Conservation (phyloP, 2,888 invertebrate genomes). For the Caenorhabditis sinica region DNA sequence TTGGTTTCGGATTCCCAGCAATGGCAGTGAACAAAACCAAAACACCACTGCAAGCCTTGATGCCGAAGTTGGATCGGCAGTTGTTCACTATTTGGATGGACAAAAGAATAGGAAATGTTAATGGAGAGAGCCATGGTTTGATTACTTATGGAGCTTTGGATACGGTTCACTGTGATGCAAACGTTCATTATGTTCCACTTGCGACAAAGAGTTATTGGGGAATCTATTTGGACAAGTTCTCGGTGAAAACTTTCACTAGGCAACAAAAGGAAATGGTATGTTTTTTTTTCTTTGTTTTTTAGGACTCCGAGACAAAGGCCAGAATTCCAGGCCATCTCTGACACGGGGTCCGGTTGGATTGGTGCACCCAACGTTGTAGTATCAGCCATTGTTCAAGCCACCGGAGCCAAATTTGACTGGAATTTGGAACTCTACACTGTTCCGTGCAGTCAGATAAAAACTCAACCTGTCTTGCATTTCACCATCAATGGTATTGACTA, state of each 20-base stretch:
- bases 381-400: constrained; percentile 65
- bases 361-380: constrained; percentile 67
- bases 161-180: constrained; percentile 71
- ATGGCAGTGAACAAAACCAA: constrained; percentile 93
- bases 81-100: constrained; percentile 96
- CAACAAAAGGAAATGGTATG: not conserved
- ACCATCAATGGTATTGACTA: constrained; percentile 74
- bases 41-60: constrained; percentile 95
- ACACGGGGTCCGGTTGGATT: constrained; percentile 78
- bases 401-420: constrained; percentile 71
- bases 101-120: constrained; percentile 30
- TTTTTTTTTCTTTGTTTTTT: not conserved
- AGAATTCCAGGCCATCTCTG: constrained; percentile 73
- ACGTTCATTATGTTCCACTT: constrained; percentile 72
- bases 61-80: constrained; percentile 88
- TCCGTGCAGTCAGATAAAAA: constrained; percentile 61
- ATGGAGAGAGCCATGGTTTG: constrained; percentile 69
- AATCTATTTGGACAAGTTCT: constrained; percentile 68
- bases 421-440: constrained; percentile 72
- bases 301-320: not conserved
- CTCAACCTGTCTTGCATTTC: constrained; percentile 71
- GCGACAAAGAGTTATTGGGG: constrained; percentile 77
- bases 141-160: constrained; percentile 79
- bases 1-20: constrained; percentile 78
- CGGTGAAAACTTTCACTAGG: constrained; percentile 37